phyloP scores from a whole-genome alignment of 2,113 vertebrate species.

The Festucalex cinctus region DNA sequence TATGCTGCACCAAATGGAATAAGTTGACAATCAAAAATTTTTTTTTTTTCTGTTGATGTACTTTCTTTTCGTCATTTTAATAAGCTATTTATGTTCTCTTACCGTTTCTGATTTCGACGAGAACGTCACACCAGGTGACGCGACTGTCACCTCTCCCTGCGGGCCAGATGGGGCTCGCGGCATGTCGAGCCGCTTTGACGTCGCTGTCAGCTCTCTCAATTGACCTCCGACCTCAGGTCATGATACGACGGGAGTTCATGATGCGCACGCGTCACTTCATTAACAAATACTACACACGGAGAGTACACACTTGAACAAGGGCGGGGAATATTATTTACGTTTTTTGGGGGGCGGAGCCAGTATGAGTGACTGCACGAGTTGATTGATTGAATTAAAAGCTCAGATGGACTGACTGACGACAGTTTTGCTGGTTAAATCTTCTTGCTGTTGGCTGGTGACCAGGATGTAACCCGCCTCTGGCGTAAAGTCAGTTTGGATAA shows the following conservation, averaged over 20 bases:
- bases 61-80: too few relatives aligned
- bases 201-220: constrained; percentile 69
- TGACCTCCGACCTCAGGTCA: constrained; percentile 73
- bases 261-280: constrained; percentile 67
- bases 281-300: constrained; percentile 34
- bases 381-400: not conserved
- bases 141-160: constrained; percentile 48
- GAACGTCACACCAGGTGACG: constrained; percentile 28
- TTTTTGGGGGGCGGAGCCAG: not conserved
- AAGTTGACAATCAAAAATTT: too few relatives aligned
- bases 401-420: not conserved
- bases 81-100: too few relatives aligned
- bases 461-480: not conserved
- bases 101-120: too few relatives aligned
- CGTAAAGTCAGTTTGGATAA: not conserved
- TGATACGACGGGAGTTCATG: constrained; percentile 64
- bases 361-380: not conserved
- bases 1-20: too few relatives aligned
- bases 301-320: constrained; percentile 4
- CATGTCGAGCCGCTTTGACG: constrained; percentile 67
- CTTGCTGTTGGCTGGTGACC: not conserved
- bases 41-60: too few relatives aligned
- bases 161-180: constrained; percentile 69
- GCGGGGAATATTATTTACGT: not conserved
- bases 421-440: not conserved